A percentile compares a stretch with the other conserved stretches of the same genome.
These are phyloP conservation scores for Diarsia brunnea DNA, from an alignment of 2,888 invertebrate species.

Conservation along the genomic window DNA sequence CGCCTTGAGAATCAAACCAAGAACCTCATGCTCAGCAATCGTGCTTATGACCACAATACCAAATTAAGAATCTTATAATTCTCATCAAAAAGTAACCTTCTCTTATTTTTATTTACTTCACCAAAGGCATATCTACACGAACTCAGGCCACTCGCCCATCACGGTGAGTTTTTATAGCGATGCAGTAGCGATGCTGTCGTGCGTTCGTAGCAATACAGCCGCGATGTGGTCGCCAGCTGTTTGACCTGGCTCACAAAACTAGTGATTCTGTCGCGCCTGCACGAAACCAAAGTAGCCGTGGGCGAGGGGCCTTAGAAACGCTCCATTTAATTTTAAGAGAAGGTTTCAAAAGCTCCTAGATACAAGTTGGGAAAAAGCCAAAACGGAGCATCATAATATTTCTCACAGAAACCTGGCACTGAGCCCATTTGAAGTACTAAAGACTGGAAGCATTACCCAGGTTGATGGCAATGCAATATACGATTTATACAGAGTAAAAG, in stretches of 20 bases:
- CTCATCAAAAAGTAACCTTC: neutral
- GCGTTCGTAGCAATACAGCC: no score
- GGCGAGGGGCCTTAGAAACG: no score
- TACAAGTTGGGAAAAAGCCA: neutral
- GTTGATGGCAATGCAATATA: neutral
- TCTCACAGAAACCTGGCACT: neutral
- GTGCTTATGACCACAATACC: neutral
- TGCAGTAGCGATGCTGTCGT: no score
- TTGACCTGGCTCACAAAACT: no score
- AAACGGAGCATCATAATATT: neutral
- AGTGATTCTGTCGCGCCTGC: no score
- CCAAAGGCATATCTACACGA: no score
- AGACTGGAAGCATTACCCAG: neutral
- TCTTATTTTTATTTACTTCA: neutral
- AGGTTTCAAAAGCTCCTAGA: neutral
- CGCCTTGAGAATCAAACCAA: neutral
- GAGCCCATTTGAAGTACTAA: neutral
- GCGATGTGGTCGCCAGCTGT: no score
- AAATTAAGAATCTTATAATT: neutral
- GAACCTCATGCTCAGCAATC: neutral
- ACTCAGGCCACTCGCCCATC: no score
- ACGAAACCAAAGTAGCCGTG: no score
- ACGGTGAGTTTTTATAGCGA: no score
- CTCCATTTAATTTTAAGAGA: neutral
- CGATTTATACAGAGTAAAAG: no score